Base-by-base conservation (phyloP, 2,113 vertebrate genomes). In the Elanoides forficatus region DNA sequence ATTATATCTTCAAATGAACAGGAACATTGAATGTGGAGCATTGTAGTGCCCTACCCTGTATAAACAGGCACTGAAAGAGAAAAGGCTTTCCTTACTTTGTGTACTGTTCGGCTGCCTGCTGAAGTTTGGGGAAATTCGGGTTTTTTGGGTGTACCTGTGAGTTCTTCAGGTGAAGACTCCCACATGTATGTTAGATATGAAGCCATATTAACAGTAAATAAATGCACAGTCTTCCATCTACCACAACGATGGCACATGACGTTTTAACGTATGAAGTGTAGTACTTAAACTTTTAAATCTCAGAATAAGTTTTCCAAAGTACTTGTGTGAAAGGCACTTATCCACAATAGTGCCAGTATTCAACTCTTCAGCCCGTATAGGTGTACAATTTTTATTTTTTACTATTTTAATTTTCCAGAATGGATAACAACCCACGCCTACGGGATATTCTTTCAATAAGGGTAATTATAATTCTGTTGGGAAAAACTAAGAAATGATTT, bases 211-310 rank as follows among this genome's bases (percentile, higher is more conserved):
- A 30, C 17, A 42, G 45, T 68, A 76, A 66, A 52, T 73, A 55
- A 29, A n/a, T 50, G 4, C 3, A 4, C 15, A 38, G 2, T 73
- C 55, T 89, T 48, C 43, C 15, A 7, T n/a, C 42, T 55, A 2
- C 23, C 2, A 3, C 2, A 2, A 0, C 18, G 12, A 11, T 45
- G 42, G 38, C 15, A 32, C 7, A 6, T 59, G 0, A 4, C 67
- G 13, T 75, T 78, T 40, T 56, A 70, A 21, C 0, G 0, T 38
- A 16, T 7, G 8, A 95, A 66, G 27, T 30, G 30, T 27, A 34
- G 14, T 40, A 32, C 23, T 70, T 56, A 15, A 14, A 38, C 9
- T 56, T 25, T 15, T 68, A 47, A 23, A n/a, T 72, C 11, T 76
- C 36, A 48, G 40, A 81, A 12, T 20, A 71, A 47, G 15, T 59